A percentile compares a stretch with the other conserved stretches of the same genome.
These are phyloP conservation scores for Oscheius sp. DNA, from an alignment of 2,888 invertebrate species.

Conservation along the genomic window DNA sequence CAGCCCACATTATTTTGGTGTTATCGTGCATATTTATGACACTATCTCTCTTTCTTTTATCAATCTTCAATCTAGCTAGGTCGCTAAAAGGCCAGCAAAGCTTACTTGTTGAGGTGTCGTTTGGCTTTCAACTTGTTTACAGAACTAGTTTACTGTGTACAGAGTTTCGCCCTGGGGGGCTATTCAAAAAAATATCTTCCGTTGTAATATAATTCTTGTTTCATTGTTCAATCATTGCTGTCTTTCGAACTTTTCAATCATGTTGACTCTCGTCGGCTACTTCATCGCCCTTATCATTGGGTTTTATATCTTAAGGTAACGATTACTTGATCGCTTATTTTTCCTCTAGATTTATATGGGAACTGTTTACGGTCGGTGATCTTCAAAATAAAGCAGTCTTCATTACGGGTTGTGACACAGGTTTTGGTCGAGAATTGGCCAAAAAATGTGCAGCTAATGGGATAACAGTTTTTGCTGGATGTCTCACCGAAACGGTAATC, in stretches of 20 bases:
- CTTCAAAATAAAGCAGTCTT: slow-evolving; percentile 53
- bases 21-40: too few relatives aligned
- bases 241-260: too few relatives aligned
- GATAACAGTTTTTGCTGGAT: slow-evolving; percentile 82
- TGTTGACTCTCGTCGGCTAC: too few relatives aligned
- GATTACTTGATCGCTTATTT: background rate
- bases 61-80: too few relatives aligned
- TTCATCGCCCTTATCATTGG: background rate
- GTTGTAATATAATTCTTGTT: too few relatives aligned
- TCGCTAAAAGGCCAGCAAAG: background rate
- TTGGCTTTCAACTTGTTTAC: background rate
- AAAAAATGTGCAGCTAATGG: slow-evolving; percentile 76
- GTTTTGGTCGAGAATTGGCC: slow-evolving; percentile 71
- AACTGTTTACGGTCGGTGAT: slow-evolving; percentile 42
- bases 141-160: slow-evolving; percentile 13
- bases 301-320: background rate
- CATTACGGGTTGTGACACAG: slow-evolving; percentile 65
- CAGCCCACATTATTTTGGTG: too few relatives aligned
- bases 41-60: too few relatives aligned
- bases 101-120: background rate
- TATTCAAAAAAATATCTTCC: too few relatives aligned
- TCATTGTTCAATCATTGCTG: too few relatives aligned
- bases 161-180: too few relatives aligned
- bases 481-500: slow-evolving; percentile 73
- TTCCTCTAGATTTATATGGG: slow-evolving; percentile 31